Percentiles rank a stretch among this genome's conserved stretches.
Conservation (phyloP, 2,888 invertebrate species). For the Mellilla xanthometata region DNA sequence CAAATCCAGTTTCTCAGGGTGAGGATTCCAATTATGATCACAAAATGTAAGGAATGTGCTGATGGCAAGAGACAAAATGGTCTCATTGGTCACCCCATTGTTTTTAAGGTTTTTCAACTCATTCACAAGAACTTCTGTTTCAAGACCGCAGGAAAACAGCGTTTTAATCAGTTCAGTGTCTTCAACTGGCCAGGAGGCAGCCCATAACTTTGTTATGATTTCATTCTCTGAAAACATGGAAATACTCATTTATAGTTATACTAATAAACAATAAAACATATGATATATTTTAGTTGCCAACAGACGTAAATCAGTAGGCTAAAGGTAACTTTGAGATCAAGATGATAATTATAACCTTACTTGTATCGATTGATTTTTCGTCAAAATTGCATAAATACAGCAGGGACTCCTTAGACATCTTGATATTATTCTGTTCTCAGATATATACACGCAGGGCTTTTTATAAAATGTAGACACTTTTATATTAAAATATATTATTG, state of each 20-base stretch:
- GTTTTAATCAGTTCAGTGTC: slow-evolving; percentile 50
- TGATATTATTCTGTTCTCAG: no score
- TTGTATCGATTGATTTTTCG: slow-evolving; percentile 44
- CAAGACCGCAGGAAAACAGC: slow-evolving; percentile 51
- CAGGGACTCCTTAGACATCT: slow-evolving; percentile 35
- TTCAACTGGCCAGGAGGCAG: slow-evolving; percentile 54
- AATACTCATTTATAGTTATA: no score
- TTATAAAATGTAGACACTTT: no score
- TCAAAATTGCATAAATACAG: slow-evolving; percentile 67
- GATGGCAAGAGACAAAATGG: slow-evolving; percentile 82
- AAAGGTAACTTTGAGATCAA: no score
- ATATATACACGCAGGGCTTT: no score
- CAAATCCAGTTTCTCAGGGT: slow-evolving; percentile 70
- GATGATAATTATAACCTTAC: slow-evolving; percentile 39
- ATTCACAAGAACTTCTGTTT: slow-evolving; percentile 43
- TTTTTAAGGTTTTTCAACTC: slow-evolving; percentile 45
- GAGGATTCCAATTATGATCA: slow-evolving; percentile 92
- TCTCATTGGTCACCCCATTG: slow-evolving; percentile 42
- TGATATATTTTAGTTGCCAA: no score
- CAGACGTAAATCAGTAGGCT: no score
- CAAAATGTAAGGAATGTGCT: slow-evolving; percentile 88
- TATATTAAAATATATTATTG: not conserved
- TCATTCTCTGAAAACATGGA: slow-evolving; percentile 59
- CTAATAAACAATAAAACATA: no score
- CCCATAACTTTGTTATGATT: slow-evolving; percentile 53